Base-by-base conservation (phyloP, 1,140 invertebrate species). In the Orchesella cincta region DNA sequence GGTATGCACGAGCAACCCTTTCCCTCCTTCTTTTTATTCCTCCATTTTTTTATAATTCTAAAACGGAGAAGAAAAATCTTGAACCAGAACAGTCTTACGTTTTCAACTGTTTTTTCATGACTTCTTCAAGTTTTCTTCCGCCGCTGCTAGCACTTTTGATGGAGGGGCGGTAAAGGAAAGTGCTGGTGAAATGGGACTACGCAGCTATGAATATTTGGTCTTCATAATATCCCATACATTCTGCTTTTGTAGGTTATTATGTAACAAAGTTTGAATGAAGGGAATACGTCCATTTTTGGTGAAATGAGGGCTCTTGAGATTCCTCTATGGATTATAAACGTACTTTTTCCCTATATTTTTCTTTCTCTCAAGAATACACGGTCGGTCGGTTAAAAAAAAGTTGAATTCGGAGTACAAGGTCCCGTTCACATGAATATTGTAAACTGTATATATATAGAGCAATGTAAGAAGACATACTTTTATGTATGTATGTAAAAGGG, bases 281-380 rank as follows among this genome's bases (percentile, higher is more conserved):
- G 18, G 39, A 46, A 33, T 35, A 33, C 35, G 36, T 46, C 36
- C 23, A 74, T 74, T 74, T 57, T 26, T 74, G 73, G 26, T 33
- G 73, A 46, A 74, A 57, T 57, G 46, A 74, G 51, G 57, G 51
- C 73, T 74, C 73, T 74, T 74, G 73, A 74, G 73, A 62, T 75
- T 64, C 34, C 14, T 23, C 33, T 8, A 8, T 46, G 39, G 39
- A 46, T 46, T 46, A 46, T 46, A 46, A 46, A n/a, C n/a, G n/a
- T n/a, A n/a, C 39, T 18, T 46, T 46, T 46, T 46, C 39, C 18
- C 18, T n/a, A n/a, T n/a, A n/a, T n/a, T n/a, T n/a, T n/a, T n/a
- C n/a, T n/a, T n/a, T n/a, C n/a, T n/a, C n/a, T n/a, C n/a, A n/a
- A n/a, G n/a, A n/a, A n/a, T n/a, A n/a, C n/a, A n/a, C n/a, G n/a